A percentile compares a stretch with the other conserved stretches of the same genome.
phyloP scores from a whole-genome alignment of 1,140 invertebrate species.

The Melanaphis sacchari region DNA sequence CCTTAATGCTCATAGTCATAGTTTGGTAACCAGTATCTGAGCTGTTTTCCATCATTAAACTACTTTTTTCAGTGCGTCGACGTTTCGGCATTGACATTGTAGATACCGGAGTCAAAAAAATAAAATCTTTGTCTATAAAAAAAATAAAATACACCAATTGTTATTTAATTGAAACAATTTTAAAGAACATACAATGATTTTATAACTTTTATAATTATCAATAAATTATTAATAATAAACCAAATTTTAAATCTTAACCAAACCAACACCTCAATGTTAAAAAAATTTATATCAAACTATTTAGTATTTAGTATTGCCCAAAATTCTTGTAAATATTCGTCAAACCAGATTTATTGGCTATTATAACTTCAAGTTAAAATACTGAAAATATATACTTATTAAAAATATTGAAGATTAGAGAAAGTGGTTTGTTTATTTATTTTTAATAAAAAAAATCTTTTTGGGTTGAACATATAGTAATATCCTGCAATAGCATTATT shows the following conservation, averaged over 20 bases:
- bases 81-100: conserved; percentile 49
- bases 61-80: conserved; percentile 37
- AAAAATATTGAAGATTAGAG: not conserved
- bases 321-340: not conserved
- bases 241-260: not conserved
- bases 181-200: not conserved
- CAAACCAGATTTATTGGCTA: not conserved
- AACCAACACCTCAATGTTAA: not conserved
- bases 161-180: not conserved
- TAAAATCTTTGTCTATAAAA: conserved; percentile 2
- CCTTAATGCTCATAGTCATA: conserved; percentile 46
- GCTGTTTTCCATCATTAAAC: conserved; percentile 42
- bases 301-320: not conserved
- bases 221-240: too few species aligned
- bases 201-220: not conserved
- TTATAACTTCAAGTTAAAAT: not conserved
- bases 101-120: conserved; percentile 34
- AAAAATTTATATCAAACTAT: not conserved
- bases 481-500: not conserved
- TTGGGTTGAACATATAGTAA: not conserved
- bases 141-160: not conserved
- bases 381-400: not conserved
- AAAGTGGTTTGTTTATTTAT: not conserved
- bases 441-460: not conserved
- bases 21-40: conserved; percentile 52